A percentile compares a stretch with the other conserved stretches of the same genome.
These are phyloP conservation scores for Trichonephila inaurata DNA, from an alignment of 1,140 invertebrate species.

Conservation along the genomic window DNA sequence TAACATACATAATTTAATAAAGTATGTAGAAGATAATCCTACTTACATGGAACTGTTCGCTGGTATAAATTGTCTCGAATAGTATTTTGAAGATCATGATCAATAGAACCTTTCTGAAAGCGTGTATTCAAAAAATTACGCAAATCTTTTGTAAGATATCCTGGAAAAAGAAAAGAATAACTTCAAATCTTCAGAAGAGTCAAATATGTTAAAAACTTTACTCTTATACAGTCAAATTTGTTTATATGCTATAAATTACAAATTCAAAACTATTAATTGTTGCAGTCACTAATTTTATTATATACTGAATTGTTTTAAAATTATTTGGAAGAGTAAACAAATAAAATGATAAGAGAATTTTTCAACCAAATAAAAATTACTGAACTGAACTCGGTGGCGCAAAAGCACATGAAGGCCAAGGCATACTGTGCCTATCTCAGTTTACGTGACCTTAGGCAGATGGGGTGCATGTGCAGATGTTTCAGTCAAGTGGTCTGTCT, in stretches of 20 bases:
- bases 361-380: no score
- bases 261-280: neutral
- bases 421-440: no score
- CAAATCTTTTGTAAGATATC: conserved; percentile 83
- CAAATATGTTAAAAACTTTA: neutral
- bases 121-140: conserved; percentile 84
- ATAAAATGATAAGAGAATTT: no score
- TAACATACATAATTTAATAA: neutral
- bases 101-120: conserved; percentile 85
- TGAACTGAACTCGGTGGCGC: no score
- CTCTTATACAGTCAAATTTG: no score
- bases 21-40: neutral
- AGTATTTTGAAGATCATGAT: conserved; percentile 86
- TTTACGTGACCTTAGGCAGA: no score
- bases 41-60: conserved; percentile 86
- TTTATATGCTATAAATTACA: neutral
- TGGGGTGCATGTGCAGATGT: no score
- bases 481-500: no score
- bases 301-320: no score
- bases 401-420: no score
- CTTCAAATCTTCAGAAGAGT: neutral
- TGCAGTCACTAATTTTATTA: no score
- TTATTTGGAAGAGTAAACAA: no score
- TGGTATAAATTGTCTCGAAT: conserved; percentile 87
- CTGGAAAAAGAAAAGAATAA: conserved; percentile 59